These are phyloP conservation scores for Allophyes oxyacanthae DNA, from an alignment of 2,888 invertebrate genomes.

Conservation along the genomic window DNA sequence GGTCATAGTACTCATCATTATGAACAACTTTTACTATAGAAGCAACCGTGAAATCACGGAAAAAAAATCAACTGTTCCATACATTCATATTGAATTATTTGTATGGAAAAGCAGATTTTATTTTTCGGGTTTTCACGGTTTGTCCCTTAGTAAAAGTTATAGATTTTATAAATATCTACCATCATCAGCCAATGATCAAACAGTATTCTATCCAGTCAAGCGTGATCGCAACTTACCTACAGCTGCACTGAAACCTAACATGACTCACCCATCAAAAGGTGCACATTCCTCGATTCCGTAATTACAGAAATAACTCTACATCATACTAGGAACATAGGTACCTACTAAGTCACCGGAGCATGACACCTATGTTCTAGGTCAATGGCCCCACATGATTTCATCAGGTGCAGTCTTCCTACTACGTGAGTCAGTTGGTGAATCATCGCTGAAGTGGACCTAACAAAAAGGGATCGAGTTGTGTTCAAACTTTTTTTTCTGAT, in stretches of 20 bases:
- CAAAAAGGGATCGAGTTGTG: slow-evolving; percentile 11
- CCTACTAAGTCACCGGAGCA: slow-evolving; percentile 29
- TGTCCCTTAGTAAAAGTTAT: too few relatives aligned
- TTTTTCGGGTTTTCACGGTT: too few relatives aligned
- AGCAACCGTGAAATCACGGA: too few relatives aligned
- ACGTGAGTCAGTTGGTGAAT: slow-evolving; percentile 68
- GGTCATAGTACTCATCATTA: too few relatives aligned
- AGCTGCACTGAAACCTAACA: neutral
- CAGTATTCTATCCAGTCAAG: too few relatives aligned
- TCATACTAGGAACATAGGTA: neutral
- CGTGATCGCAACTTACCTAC: too few relatives aligned
- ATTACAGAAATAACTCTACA: slow-evolving; percentile 18
- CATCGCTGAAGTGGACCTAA: slow-evolving; percentile 63
- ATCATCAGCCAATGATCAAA: too few relatives aligned
- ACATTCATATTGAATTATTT: too few relatives aligned
- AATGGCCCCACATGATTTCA: slow-evolving; percentile 65
- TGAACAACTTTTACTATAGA: too few relatives aligned
- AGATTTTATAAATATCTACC: too few relatives aligned
- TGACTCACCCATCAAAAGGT: slow-evolving; percentile 3
- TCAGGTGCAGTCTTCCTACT: slow-evolving; percentile 68
- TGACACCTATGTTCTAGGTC: slow-evolving; percentile 50
- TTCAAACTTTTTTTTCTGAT: neutral
- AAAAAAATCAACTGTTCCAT: too few relatives aligned
- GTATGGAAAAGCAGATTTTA: too few relatives aligned
- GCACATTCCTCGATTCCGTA: slow-evolving; percentile 2